phyloP scores from a whole-genome alignment of 2,888 invertebrate genomes.

The Sipunculus nudus region DNA sequence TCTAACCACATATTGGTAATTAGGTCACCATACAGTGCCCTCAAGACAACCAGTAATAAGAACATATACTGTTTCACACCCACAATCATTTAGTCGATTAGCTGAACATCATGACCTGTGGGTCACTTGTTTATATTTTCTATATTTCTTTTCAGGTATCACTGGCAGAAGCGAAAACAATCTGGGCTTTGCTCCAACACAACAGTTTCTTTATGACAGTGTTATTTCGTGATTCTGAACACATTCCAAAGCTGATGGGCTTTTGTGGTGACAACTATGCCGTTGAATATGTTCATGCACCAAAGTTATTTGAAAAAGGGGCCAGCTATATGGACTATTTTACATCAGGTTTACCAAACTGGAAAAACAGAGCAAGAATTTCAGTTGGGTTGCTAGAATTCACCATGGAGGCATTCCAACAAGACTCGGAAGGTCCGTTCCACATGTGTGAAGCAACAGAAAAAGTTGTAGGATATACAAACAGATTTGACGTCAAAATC shows the following conservation, averaged over 20 bases:
- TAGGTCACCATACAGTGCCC: too few relatives aligned
- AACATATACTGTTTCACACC: too few relatives aligned
- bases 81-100: too few relatives aligned
- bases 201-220: conserved; percentile 52
- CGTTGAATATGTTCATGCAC: conserved; percentile 37
- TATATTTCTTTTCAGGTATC: conserved; percentile 48
- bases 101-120: too few relatives aligned
- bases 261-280: conserved; percentile 52
- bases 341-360: conserved; percentile 49
- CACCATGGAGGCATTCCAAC: conserved; percentile 48
- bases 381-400: conserved; percentile 55
- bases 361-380: conserved; percentile 50
- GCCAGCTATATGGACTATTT: conserved; percentile 36
- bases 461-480: conserved; percentile 47
- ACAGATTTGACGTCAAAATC: conserved; percentile 46
- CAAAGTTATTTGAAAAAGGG: neutral
- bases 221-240: conserved; percentile 46
- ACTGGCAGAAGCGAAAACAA: conserved; percentile 52
- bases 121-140: neutral
- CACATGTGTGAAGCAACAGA: conserved; percentile 53
- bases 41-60: too few relatives aligned
- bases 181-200: conserved; percentile 55
- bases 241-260: conserved; percentile 47
- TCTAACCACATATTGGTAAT: too few relatives aligned
- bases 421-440: conserved; percentile 44